Base-by-base conservation (phyloP, 37 sponge, comb jelly and placozoan genomes). In the Bolinopsis microptera region DNA sequence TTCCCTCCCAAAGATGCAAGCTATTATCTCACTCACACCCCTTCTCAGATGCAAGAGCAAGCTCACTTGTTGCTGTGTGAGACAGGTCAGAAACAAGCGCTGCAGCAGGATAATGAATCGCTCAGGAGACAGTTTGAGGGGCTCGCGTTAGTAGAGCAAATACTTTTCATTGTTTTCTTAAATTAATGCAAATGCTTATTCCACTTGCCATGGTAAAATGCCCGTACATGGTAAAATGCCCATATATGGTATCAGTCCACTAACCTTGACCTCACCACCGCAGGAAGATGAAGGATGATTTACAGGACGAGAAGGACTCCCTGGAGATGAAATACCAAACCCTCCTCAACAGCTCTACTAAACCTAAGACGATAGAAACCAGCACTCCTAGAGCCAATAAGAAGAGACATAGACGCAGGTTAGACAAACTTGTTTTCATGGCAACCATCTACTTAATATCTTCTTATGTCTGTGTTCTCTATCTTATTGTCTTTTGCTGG, bases 251-350 rank as follows among this genome's bases (percentile, higher is more conserved):
- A n/a, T n/a, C n/a, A n/a, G n/a, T n/a, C n/a, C n/a, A n/a, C n/a
- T n/a, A n/a, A n/a, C n/a, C n/a, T n/a, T n/a, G n/a, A n/a, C n/a
- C n/a, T n/a, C n/a, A n/a, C n/a, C n/a, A n/a, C n/a, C n/a, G n/a
- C 90, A 86, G 90, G 13, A 86, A 86, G 61, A 86, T 86, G 90
- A 86, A 86, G 61, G 90, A 86, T 40, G 90, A 86, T 39, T 27
- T 86, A 34, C 90, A 86, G 39, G 90, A 86, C 61, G 90, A 86
- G 90, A 86, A 86, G 61, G 90, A 86, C 30, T 86, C 90, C 61
- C 90, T 86, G 90, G 90, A 86, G 28, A 40, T 39, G 38, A 86
- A 86, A 30, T 86, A 86, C 61, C 90, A 86, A 2, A 86, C 61
- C 27, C 90, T 86, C 25, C 90, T 86, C 2, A 33, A 32, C 33